Evolutionary conservation across 2,113 vertebrate genomes (phyloP).

Genomic region (Protobothrops mucrosquamatus): DNA sequence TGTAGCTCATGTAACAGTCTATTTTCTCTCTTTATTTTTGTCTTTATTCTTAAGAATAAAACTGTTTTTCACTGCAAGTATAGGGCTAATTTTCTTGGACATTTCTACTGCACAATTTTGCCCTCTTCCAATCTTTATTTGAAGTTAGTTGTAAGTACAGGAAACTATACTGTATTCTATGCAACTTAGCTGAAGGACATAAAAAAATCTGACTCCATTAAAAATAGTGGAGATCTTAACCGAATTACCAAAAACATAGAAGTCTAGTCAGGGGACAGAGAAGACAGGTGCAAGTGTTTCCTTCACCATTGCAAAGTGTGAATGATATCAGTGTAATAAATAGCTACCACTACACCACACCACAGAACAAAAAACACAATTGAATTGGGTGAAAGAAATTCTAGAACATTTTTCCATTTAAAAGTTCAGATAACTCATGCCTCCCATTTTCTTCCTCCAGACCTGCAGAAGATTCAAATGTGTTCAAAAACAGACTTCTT

Average conservation of each 20-base stretch:
- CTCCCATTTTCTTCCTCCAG: background rate
- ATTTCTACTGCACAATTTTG: background rate
- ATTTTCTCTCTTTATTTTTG: background rate
- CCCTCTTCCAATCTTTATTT: background rate
- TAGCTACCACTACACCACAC: background rate
- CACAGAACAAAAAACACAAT: background rate
- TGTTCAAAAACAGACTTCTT: background rate
- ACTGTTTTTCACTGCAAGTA: background rate
- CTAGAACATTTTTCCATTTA: background rate
- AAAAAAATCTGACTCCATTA: background rate
- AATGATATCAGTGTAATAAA: background rate
- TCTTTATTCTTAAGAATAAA: background rate
- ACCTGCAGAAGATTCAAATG: background rate
- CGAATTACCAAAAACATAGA: background rate
- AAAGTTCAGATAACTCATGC: background rate
- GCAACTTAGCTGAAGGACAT: background rate
- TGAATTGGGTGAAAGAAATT: background rate
- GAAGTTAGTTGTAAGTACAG: background rate
- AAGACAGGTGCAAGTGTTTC: background rate
- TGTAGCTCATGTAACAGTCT: background rate
- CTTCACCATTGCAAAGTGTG: background rate
- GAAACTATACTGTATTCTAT: background rate
- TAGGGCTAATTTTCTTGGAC: background rate
- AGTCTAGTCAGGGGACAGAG: background rate
- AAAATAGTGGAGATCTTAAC: background rate